A percentile compares a stretch with the other conserved stretches of the same genome.
phyloP scores from a whole-genome alignment of 2,113 vertebrate species.

The Drymodes brunneopygia region DNA sequence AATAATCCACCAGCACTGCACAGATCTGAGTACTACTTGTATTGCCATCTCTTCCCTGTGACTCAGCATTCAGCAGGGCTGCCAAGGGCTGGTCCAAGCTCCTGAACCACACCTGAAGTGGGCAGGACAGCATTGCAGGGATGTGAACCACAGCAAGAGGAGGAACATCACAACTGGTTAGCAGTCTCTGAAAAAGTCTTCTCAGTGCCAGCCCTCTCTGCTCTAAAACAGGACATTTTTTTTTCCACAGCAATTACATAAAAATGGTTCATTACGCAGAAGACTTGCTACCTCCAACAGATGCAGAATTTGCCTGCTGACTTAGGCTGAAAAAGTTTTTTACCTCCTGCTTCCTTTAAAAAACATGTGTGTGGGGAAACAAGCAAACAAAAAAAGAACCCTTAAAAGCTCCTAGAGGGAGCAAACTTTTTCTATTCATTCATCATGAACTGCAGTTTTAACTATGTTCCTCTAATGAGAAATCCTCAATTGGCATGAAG shows the following conservation, averaged over 20 bases:
- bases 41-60: not conserved
- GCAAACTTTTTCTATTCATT: not conserved
- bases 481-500: not conserved
- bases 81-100: not conserved
- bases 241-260: not conserved
- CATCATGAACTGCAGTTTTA: not conserved
- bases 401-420: not conserved
- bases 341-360: not conserved
- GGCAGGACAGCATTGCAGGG: not conserved
- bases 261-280: not conserved
- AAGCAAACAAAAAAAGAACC: not conserved
- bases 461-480: not conserved
- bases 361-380: not conserved
- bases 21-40: not conserved
- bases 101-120: not conserved
- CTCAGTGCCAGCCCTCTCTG: not conserved
- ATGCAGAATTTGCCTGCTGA: not conserved
- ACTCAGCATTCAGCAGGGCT: not conserved
- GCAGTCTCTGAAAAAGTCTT: not conserved
- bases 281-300: not conserved
- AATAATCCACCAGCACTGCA: not conserved
- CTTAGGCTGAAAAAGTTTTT: not conserved
- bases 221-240: not conserved
- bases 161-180: accelerated
- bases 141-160: not conserved